phyloP scores from a whole-genome alignment of 2,113 vertebrate species.

The Phoxinus phoxinus region DNA sequence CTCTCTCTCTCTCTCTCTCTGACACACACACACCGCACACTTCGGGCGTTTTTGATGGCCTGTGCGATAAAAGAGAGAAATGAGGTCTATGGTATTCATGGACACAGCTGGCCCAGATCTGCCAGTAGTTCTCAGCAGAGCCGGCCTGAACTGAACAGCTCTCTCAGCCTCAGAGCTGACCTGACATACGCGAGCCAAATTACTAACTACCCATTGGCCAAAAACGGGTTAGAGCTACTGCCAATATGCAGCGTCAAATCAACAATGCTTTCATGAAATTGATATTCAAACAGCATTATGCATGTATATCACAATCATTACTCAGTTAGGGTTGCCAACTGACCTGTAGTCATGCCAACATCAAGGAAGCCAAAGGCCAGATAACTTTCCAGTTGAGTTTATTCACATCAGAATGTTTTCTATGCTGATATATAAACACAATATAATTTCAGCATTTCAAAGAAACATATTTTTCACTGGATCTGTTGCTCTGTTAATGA shows the following conservation, averaged over 20 bases:
- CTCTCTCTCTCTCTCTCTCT: background rate
- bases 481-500: slow-evolving; percentile 7
- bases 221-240: background rate
- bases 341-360: background rate
- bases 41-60: slow-evolving; percentile 25
- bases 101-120: slow-evolving; percentile 59
- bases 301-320: background rate
- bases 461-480: background rate
- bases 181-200: slow-evolving; percentile 38
- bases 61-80: slow-evolving; percentile 55
- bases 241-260: background rate
- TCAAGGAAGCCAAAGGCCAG: background rate
- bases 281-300: slow-evolving; percentile 17
- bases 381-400: background rate
- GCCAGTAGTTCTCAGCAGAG: slow-evolving; percentile 51
- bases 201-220: slow-evolving; percentile 37
- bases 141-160: slow-evolving; percentile 27
- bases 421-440: slow-evolving; percentile 4
- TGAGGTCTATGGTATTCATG: slow-evolving; percentile 58
- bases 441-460: background rate
- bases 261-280: slow-evolving; percentile 13
- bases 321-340: background rate
- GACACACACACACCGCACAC: slow-evolving; percentile 27
- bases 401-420: background rate
- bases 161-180: slow-evolving; percentile 42